Evolutionary conservation across 2,888 invertebrate genomes (phyloP).

Genomic region (Ernsta delagoae): DNA sequence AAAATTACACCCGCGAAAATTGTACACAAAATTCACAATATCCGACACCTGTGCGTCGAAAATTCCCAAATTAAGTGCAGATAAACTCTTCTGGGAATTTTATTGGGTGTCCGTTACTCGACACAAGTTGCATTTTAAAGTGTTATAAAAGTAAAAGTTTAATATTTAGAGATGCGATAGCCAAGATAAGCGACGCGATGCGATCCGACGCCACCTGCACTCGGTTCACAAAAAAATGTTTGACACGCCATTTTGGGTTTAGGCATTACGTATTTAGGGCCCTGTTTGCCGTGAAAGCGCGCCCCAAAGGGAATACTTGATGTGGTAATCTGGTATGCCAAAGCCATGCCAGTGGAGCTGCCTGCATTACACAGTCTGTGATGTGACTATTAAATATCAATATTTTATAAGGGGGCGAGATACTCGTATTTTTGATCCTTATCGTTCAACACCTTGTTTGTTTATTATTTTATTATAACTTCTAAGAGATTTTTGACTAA

Average conservation of each 20-base stretch:
- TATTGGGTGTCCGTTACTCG: constrained; percentile 60
- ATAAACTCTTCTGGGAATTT: constrained; percentile 38
- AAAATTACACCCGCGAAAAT: constrained; percentile 19
- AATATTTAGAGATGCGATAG: constrained; percentile 77
- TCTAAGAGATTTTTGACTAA: constrained; percentile 57
- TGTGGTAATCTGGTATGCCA: constrained; percentile 77
- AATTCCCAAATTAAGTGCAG: constrained; percentile 30
- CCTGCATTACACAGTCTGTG: constrained; percentile 75
- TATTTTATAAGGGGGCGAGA: constrained; percentile 76
- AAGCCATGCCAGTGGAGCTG: constrained; percentile 68
- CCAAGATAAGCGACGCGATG: constrained; percentile 73
- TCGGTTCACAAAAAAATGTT: constrained; percentile 48
- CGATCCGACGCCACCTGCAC: constrained; percentile 76
- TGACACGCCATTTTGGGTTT: constrained; percentile 43
- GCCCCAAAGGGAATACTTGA: constrained; percentile 69
- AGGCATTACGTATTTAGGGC: constrained; percentile 41
- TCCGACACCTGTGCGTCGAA: constrained; percentile 24
- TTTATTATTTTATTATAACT: constrained; percentile 67
- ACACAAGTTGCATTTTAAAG: constrained; percentile 75
- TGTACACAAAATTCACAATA: constrained; percentile 17
- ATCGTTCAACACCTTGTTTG: constrained; percentile 83
- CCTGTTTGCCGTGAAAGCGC: constrained; percentile 42
- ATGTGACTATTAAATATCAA: constrained; percentile 80
- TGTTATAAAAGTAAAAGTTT: constrained; percentile 80
- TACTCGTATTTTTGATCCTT: constrained; percentile 71